These are phyloP conservation scores for Orchesellides sinensis DNA, from an alignment of 2,888 invertebrate species.

Conservation along the genomic window DNA sequence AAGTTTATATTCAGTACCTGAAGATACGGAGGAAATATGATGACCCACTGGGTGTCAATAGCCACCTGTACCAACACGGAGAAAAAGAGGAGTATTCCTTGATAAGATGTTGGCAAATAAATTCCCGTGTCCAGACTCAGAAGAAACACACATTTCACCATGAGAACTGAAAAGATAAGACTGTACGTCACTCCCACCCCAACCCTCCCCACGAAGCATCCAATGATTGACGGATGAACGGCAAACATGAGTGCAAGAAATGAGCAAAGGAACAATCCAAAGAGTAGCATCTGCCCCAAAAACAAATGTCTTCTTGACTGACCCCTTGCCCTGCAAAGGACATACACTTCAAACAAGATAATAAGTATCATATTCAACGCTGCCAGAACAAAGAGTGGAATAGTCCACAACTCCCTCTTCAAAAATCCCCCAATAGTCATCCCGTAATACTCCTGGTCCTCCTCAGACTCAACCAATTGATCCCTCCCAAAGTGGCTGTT, in stretches of 20 bases:
- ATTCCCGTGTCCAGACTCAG: slow-evolving; percentile 94
- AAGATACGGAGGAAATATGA: slow-evolving; percentile 71
- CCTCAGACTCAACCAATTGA: slow-evolving; percentile 49
- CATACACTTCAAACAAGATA: slow-evolving; percentile 88
- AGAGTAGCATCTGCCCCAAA: slow-evolving; percentile 88
- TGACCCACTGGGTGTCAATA: slow-evolving; percentile 72
- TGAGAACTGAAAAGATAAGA: slow-evolving; percentile 91
- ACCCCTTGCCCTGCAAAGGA: slow-evolving; percentile 89
- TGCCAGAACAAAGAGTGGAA: slow-evolving; percentile 90
- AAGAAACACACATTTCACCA: slow-evolving; percentile 96
- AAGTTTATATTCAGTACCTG: too few species aligned
- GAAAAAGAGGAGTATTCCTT: slow-evolving; percentile 90
- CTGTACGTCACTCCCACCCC: slow-evolving; percentile 89
- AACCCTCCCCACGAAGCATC: slow-evolving; percentile 89
- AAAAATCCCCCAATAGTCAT: slow-evolving; percentile 72
- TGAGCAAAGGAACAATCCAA: slow-evolving; percentile 89
- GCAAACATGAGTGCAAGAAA: slow-evolving; percentile 88
- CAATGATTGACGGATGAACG: slow-evolving; percentile 86
- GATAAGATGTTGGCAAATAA: slow-evolving; percentile 94
- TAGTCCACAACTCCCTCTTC: slow-evolving; percentile 89
- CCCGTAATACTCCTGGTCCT: slow-evolving; percentile 64
- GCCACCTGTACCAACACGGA: slow-evolving; percentile 89
- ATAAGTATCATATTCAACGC: slow-evolving; percentile 90
- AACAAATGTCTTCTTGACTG: slow-evolving; percentile 91
- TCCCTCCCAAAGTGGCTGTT: slow-evolving; percentile 54